Evolutionary conservation across 64 coral and sea anemone genomes (phyloP).

Genomic region (Trachythela sp.): DNA sequence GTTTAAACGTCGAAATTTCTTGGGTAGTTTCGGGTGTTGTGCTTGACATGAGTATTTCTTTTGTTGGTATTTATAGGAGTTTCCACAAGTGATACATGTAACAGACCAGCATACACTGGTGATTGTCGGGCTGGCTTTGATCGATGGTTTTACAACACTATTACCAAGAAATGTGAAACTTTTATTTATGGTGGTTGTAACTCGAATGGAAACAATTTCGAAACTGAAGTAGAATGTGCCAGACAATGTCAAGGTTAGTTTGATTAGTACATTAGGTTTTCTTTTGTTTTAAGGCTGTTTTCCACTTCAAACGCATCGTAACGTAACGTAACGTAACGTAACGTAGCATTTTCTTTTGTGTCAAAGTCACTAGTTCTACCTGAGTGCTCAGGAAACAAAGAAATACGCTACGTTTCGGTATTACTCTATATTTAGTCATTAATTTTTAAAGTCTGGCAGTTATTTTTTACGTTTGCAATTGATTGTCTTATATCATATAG

Average conservation of each 20-base stretch:
- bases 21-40: too few relatives aligned
- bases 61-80: not conserved
- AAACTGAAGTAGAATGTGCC: not conserved
- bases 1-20: too few relatives aligned
- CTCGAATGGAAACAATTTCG: not conserved
- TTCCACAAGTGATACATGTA: not conserved
- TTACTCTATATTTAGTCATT: too few relatives aligned
- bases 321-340: too few relatives aligned
- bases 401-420: too few relatives aligned
- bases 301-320: not conserved
- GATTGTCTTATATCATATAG: too few relatives aligned
- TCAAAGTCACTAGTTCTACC: too few relatives aligned
- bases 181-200: not conserved
- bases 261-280: not conserved
- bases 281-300: not conserved
- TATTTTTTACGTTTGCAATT: too few relatives aligned
- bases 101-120: not conserved
- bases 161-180: not conserved
- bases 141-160: constrained; percentile 1
- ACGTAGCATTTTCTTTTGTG: too few relatives aligned
- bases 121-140: not conserved
- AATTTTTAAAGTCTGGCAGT: too few relatives aligned
- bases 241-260: not conserved
- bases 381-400: too few relatives aligned
- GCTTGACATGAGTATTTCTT: too few relatives aligned